Conservation (phyloP, 2,888 invertebrate genomes). For the Eristalis intricaria region DNA sequence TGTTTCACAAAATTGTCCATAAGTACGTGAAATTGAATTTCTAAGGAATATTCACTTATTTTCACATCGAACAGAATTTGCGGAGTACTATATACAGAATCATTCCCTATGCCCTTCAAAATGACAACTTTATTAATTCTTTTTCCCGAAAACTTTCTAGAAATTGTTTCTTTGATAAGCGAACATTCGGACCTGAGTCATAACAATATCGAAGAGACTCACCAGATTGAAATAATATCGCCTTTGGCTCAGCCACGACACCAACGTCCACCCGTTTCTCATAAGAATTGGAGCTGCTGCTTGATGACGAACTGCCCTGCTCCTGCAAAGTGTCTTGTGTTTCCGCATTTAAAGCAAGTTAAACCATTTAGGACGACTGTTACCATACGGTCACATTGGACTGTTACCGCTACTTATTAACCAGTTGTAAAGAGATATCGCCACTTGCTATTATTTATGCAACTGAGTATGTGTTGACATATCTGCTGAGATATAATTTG, state of each 20-base stretch:
- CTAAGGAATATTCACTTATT: slow-evolving; percentile 35
- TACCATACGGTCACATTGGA: too few species aligned
- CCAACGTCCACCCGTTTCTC: slow-evolving; percentile 60
- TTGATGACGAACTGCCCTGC: too few species aligned
- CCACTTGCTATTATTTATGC: too few species aligned
- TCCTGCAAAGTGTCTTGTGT: too few species aligned
- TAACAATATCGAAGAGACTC: slow-evolving; percentile 55
- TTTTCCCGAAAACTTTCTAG: slow-evolving; percentile 52
- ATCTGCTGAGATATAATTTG: too few species aligned
- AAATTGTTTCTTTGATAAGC: not conserved
- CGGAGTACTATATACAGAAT: slow-evolving; percentile 28
- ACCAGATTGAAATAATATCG: slow-evolving; percentile 32
- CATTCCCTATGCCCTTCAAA: slow-evolving; percentile 45
- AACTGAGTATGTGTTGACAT: too few species aligned
- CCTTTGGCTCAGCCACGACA: slow-evolving; percentile 54
- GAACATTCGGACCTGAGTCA: slow-evolving; percentile 1
- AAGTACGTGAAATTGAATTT: slow-evolving; percentile 38
- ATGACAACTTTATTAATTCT: too few species aligned
- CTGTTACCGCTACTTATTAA: too few species aligned
- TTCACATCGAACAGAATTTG: slow-evolving; percentile 34
- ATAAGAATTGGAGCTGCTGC: slow-evolving; percentile 23
- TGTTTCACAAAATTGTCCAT: slow-evolving; percentile 1
- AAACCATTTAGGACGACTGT: too few species aligned
- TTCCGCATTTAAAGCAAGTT: slow-evolving; percentile 54
- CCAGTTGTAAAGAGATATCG: too few species aligned